Evolutionary conservation across 2,888 invertebrate genomes (phyloP).

Genomic region (Catonia carolina): DNA sequence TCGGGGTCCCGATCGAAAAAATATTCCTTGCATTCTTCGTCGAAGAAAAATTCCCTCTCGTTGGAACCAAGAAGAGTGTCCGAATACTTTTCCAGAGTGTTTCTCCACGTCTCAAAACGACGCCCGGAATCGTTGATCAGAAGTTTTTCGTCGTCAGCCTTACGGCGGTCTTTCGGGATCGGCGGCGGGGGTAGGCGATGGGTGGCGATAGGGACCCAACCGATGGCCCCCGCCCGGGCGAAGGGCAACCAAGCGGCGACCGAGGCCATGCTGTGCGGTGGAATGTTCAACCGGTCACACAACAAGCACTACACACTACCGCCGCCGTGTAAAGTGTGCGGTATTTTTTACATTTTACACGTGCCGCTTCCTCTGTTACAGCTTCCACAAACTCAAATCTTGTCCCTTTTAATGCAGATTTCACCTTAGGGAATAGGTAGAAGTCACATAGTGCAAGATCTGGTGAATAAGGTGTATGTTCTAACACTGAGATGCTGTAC

Average conservation of each 20-base stretch:
- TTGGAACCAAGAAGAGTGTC: slow-evolving; percentile 95
- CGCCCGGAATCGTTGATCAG: slow-evolving; percentile 96
- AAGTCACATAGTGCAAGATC: too few relatives aligned
- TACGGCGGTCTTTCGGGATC: slow-evolving; percentile 81
- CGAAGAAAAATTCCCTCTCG: slow-evolving; percentile 98
- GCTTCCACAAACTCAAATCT: too few relatives aligned
- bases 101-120: slow-evolving; percentile 97
- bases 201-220: slow-evolving; percentile 99
- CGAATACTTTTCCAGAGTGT: slow-evolving; percentile 98
- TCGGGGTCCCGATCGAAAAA: slow-evolving; percentile 99
- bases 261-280: slow-evolving; percentile 90
- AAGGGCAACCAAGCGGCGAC: slow-evolving; percentile 99
- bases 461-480: too few relatives aligned
- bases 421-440: too few relatives aligned
- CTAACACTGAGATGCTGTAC: too few relatives aligned
- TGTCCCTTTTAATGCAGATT: too few relatives aligned
- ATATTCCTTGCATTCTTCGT: slow-evolving; percentile 96
- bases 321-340: background rate
- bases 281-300: slow-evolving; percentile 28
- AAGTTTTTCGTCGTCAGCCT: slow-evolving; percentile 93
- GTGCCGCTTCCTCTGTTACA: too few relatives aligned
- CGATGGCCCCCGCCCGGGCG: slow-evolving; percentile 99
- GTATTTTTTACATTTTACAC: too few relatives aligned
- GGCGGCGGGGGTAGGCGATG: slow-evolving; percentile 97
- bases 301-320: background rate